phyloP scores from a whole-genome alignment of 2,888 invertebrate genomes.

The Latrodectus hesperus region DNA sequence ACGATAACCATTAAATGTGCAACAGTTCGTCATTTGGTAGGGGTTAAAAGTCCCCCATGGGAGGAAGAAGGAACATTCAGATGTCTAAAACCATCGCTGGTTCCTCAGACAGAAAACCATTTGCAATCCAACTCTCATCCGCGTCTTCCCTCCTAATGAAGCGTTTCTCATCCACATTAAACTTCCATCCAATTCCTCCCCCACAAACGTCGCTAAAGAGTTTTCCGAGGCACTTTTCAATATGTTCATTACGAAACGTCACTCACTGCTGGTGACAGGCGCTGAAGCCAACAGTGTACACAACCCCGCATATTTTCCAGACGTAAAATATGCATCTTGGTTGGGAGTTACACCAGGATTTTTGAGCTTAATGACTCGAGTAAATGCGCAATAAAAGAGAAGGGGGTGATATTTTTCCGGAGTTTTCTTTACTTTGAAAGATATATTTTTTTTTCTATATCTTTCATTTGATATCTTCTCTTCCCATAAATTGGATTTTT shows the following conservation, averaged over 20 bases:
- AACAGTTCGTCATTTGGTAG: no score
- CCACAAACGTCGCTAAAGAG: constrained; percentile 9
- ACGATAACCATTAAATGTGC: no score
- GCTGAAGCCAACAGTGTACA: neutral
- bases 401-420: constrained; percentile 1
- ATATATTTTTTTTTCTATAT: neutral
- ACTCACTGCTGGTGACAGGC: constrained; percentile 40
- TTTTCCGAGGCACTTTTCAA: constrained; percentile 53
- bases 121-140: constrained; percentile 9
- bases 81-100: neutral
- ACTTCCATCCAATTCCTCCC: constrained; percentile 22
- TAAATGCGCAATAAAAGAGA: constrained; percentile 39
- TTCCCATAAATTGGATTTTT: neutral
- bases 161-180: constrained; percentile 44
- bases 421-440: neutral
- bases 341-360: constrained; percentile 17
- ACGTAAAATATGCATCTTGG: neutral
- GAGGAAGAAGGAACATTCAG: neutral
- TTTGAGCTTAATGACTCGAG: constrained; percentile 42
- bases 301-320: neutral
- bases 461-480: neutral
- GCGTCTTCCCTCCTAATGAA: constrained; percentile 35
- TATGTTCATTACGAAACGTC: constrained; percentile 57
- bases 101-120: constrained; percentile 6
- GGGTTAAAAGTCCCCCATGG: no score